phyloP scores from a whole-genome alignment of 2,888 invertebrate genomes.

The Linnaemya vulpina region DNA sequence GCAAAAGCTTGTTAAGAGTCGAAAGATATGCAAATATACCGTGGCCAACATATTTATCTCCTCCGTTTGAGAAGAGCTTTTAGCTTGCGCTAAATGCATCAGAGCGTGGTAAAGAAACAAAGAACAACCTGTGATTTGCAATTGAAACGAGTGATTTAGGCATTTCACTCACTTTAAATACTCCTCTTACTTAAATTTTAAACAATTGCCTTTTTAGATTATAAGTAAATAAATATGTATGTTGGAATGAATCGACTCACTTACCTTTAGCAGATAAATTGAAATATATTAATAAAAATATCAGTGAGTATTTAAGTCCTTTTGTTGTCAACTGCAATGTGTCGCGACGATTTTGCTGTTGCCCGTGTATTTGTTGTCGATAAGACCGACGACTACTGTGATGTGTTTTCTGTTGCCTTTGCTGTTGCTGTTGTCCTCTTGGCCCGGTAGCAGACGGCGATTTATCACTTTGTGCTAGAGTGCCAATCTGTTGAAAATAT shows the following conservation, averaged over 20 bases:
- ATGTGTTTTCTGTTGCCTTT: conserved; percentile 64
- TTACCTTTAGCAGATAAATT: conserved; percentile 83
- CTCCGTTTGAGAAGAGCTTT: too few relatives aligned
- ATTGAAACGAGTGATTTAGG: too few relatives aligned
- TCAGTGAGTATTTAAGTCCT: conserved; percentile 83
- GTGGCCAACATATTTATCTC: too few relatives aligned
- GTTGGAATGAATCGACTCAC: conserved; percentile 69
- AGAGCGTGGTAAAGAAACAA: too few relatives aligned
- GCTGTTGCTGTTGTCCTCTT: conserved; percentile 58
- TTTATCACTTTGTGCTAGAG: conserved; percentile 61
- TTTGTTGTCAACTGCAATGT: conserved; percentile 75
- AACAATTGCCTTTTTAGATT: too few relatives aligned
- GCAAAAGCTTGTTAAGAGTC: too few relatives aligned
- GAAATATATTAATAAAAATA: conserved; percentile 83
- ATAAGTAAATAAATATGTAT: too few relatives aligned
- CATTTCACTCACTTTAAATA: too few relatives aligned
- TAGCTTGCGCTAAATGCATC: too few relatives aligned
- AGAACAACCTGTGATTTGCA: too few relatives aligned
- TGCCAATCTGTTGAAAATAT: conserved; percentile 74
- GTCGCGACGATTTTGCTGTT: conserved; percentile 50
- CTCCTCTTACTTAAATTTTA: too few relatives aligned
- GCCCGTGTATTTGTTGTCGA: conserved; percentile 41
- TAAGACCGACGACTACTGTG: conserved; percentile 38
- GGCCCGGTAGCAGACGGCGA: conserved; percentile 1
- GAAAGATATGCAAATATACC: too few relatives aligned